Conservation (phyloP, 30 jellyfish, hydroid and myxozoan genomes). For the Aurelia sp. region DNA sequence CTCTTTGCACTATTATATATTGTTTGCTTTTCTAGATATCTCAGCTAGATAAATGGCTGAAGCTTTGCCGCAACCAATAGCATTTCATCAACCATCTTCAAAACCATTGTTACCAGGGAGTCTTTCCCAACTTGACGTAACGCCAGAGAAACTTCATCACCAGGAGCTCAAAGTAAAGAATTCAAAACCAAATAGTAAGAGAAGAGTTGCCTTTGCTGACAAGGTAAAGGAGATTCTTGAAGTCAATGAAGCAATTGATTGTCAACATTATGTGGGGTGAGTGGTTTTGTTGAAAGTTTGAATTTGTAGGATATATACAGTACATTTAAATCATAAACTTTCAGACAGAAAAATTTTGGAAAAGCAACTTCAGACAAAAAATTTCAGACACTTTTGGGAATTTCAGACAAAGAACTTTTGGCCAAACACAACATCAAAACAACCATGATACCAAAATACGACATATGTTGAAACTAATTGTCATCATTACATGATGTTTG, state of each 20-base stretch:
- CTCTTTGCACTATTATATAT: too few species aligned
- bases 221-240: not conserved
- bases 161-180: not conserved
- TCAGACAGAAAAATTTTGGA: too few species aligned
- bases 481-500: too few species aligned
- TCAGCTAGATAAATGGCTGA: constrained; percentile 29
- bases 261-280: constrained; percentile 8
- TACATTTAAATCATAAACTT: too few species aligned
- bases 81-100: constrained; percentile 11
- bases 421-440: too few species aligned
- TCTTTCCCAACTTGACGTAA: constrained; percentile 38
- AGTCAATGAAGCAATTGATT: not conserved
- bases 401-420: too few species aligned
- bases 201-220: constrained; percentile 45
- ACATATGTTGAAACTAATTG: too few species aligned
- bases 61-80: constrained; percentile 42
- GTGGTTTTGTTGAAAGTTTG: not conserved
- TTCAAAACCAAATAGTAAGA: constrained; percentile 13
- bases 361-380: too few species aligned
- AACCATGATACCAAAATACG: too few species aligned
- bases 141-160: constrained; percentile 47
- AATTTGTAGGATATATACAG: too few species aligned
- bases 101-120: constrained; percentile 45
- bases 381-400: too few species aligned
- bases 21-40: too few species aligned